Base-by-base conservation (phyloP, 1,140 invertebrate genomes). In the Drosophila orosa region DNA sequence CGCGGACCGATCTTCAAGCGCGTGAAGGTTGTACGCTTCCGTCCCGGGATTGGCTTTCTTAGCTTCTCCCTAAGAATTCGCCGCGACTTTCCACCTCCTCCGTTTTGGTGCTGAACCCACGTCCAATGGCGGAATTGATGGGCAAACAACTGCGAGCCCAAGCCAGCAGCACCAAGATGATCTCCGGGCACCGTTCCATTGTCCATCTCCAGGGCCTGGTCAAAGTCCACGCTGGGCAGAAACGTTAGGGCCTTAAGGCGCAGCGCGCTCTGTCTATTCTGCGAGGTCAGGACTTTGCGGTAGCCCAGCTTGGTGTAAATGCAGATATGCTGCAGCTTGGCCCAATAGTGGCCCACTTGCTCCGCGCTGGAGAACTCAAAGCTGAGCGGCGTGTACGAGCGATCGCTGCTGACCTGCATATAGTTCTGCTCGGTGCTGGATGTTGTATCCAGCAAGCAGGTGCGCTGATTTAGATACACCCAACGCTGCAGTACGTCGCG, bases 271-370 rank as follows among this genome's bases (percentile, higher is more conserved):
- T 44, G 57, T 7, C 31, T 33, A 12, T 50, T 56, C 15, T 56
- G 58, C 24, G 45, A 40, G 8, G 60, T 60, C 15, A 44, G 22
- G 9, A 79, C 40, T 29, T 75, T 82, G 3, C 82, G 83, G 39
- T 93, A 93, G 25, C 95, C 95, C 12, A 96, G 85, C 39, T 93
- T 94, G 0, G 96, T 96, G 62, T 94, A 94, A 24, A 96, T 93
- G 68, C 95, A 95, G 45, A 95, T 95, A 29, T 93, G 93, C 93
- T 95, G 94, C 89, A 97, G 92, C 45, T 96, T 94, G 56, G 93
- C 93, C 96, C 96, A 97, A 89, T 96, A 97, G n/a, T 94, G 93
- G 10, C 95, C 93, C 0, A 97, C 90, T 67, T 94, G 93, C 9
- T 93, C 80, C 2, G 93, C 80, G 4, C 89, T 92, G 1, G 93